phyloP scores from a whole-genome alignment of 2,888 invertebrate species.

The Papilio gigon region DNA sequence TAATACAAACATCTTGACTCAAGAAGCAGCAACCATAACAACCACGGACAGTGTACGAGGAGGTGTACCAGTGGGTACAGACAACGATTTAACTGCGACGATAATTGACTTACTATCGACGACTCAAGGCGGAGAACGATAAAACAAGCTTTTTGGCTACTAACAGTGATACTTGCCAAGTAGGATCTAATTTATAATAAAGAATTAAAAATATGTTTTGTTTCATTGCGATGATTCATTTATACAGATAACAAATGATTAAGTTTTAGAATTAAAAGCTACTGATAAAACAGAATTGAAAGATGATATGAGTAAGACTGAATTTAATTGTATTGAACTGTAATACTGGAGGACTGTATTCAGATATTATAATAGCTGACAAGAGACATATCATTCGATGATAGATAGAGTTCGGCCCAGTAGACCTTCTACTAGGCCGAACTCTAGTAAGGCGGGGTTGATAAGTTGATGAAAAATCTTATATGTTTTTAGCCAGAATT shows the following conservation, averaged over 20 bases:
- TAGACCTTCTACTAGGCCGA: no score
- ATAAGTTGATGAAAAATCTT: no score
- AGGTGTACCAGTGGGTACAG: background rate
- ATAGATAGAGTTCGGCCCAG: no score
- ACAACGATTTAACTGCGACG: constrained; percentile 20
- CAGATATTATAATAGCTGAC: no score
- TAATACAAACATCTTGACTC: background rate
- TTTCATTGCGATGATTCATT: constrained; percentile 21
- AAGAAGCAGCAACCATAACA: constrained; percentile 13
- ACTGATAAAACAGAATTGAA: background rate
- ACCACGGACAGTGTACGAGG: constrained; percentile 1
- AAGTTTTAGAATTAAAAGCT: constrained; percentile 14
- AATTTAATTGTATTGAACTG: no score
- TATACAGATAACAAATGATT: background rate
- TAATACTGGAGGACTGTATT: no score
- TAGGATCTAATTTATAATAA: constrained; percentile 49
- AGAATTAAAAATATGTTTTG: constrained; percentile 40
- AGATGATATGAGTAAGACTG: no score
- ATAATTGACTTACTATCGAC: constrained; percentile 19
- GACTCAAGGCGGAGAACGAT: constrained; percentile 32
- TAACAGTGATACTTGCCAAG: constrained; percentile 42
- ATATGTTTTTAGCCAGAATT: no score
- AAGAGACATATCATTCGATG: no score
- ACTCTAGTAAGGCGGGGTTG: no score
- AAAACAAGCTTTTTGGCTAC: constrained; percentile 13